Conservation (phyloP, 1,140 invertebrate genomes). For the Arctopsyche grandis region DNA sequence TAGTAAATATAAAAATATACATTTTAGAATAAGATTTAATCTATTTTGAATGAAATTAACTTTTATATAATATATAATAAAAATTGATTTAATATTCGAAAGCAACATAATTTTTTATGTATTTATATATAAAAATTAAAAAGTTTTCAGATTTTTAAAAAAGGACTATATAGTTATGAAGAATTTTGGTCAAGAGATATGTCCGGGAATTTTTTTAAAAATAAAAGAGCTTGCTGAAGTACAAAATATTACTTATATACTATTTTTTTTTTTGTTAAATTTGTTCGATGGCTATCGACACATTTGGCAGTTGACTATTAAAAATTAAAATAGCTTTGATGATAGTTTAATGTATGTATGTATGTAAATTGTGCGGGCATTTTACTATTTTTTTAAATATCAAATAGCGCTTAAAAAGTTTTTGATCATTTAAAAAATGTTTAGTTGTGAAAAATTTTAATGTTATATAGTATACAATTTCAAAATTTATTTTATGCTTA, state of each 20-base stretch:
- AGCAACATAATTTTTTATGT: too few species aligned
- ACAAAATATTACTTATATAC: neutral
- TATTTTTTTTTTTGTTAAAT: neutral
- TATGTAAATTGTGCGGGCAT: neutral
- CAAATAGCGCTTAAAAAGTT: neutral
- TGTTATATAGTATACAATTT: too few species aligned
- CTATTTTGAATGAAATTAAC: too few species aligned
- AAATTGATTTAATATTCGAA: too few species aligned
- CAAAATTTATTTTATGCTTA: neutral
- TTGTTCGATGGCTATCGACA: neutral
- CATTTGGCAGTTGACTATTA: constrained; percentile 4
- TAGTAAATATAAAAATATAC: too few species aligned
- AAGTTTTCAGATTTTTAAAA: constrained; percentile 16
- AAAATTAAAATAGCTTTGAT: too few species aligned
- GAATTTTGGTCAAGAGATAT: constrained; percentile 16
- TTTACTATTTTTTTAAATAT: constrained; percentile 10
- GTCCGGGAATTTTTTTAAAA: neutral
- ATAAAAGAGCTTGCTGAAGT: neutral
- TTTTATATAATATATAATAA: too few species aligned
- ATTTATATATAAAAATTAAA: too few species aligned
- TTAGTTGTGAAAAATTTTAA: neutral
- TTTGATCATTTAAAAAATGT: neutral
- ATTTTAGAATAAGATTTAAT: too few species aligned
- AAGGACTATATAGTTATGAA: too few species aligned
- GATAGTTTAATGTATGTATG: neutral